A percentile compares a stretch with the other conserved stretches of the same genome.
These are phyloP conservation scores for Hippoglossus hippoglossus DNA, from an alignment of 2,797 vertebrate species.

Conservation along the genomic window DNA sequence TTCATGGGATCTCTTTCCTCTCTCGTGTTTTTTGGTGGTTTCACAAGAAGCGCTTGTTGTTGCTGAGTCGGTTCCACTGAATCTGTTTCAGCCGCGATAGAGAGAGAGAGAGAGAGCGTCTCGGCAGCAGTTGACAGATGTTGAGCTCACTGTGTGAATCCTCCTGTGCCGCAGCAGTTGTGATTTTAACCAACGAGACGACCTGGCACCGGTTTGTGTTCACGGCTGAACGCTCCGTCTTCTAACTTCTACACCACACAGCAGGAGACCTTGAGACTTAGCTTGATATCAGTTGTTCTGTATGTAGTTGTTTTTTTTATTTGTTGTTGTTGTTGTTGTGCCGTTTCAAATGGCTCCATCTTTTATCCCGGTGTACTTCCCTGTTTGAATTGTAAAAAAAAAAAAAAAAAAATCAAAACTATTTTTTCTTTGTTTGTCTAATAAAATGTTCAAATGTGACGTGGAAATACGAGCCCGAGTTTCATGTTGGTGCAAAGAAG, in stretches of 20 bases:
- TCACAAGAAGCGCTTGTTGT: conserved; percentile 21
- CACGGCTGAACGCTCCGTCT: neutral
- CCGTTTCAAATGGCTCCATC: conserved; percentile 10
- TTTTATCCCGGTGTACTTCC: conserved; percentile 29
- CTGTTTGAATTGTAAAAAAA: conserved; percentile 57
- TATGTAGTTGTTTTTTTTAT: conserved; percentile 6
- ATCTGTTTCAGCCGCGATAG: conserved; percentile 8
- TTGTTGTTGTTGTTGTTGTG: neutral
- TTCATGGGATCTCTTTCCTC: conserved; percentile 18
- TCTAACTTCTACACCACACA: neutral
- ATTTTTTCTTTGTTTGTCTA: conserved; percentile 62
- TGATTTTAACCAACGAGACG: neutral
- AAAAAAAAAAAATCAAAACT: conserved; percentile 27
- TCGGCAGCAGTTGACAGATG: conserved; percentile 5
- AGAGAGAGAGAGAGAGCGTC: neutral
- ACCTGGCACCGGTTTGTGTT: neutral
- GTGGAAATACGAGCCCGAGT: too few relatives aligned
- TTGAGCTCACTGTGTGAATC: conserved; percentile 3
- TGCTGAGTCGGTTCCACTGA: conserved; percentile 28
- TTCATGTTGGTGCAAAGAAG: too few relatives aligned
- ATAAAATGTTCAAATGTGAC: conserved; percentile 64
- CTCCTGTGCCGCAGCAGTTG: neutral
- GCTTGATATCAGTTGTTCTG: conserved; percentile 18
- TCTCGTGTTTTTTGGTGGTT: conserved; percentile 33
- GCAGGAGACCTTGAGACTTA: neutral